These are phyloP conservation scores for Nemotelus pantherinus DNA, from an alignment of 2,888 invertebrate genomes.

Conservation along the genomic window DNA sequence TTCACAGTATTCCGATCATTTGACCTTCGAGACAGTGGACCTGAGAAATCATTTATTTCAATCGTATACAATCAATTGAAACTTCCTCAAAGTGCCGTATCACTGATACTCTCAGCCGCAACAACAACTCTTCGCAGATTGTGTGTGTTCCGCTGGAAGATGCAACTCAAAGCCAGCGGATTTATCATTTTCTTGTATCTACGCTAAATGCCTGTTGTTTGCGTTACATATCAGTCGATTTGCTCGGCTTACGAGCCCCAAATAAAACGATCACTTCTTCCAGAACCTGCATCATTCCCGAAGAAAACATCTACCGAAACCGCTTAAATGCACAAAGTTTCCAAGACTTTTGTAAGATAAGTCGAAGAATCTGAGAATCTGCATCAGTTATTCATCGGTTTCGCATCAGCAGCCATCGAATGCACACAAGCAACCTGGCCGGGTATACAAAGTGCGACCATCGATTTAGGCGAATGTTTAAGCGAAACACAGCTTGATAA, in stretches of 20 bases:
- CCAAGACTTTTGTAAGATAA: slow-evolving; percentile 21
- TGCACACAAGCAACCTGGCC: not conserved
- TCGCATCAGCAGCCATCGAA: not conserved
- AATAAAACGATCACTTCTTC: not conserved
- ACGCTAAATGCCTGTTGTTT: slow-evolving; percentile 51
- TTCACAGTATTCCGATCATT: too few species aligned
- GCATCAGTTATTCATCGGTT: slow-evolving; percentile 8
- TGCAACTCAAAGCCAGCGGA: slow-evolving; percentile 40
- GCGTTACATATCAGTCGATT: slow-evolving; percentile 50
- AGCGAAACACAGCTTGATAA: slow-evolving; percentile 28
- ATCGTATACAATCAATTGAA: not conserved
- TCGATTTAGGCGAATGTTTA: slow-evolving; percentile 16
- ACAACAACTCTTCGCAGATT: not conserved
- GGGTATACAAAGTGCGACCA: not conserved
- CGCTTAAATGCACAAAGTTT: not conserved
- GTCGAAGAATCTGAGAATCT: not conserved
- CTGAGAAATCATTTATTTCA: too few species aligned
- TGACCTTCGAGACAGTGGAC: too few species aligned
- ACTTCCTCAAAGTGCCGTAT: not conserved
- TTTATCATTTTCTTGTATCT: slow-evolving; percentile 51
- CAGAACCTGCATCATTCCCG: not conserved
- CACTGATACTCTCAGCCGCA: not conserved
- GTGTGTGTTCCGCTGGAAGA: slow-evolving; percentile 44
- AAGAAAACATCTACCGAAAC: not conserved
- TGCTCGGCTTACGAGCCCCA: slow-evolving; percentile 26